Evolutionary conservation across 2,888 invertebrate species (phyloP).

Genomic region (Eristalinus aeneus): DNA sequence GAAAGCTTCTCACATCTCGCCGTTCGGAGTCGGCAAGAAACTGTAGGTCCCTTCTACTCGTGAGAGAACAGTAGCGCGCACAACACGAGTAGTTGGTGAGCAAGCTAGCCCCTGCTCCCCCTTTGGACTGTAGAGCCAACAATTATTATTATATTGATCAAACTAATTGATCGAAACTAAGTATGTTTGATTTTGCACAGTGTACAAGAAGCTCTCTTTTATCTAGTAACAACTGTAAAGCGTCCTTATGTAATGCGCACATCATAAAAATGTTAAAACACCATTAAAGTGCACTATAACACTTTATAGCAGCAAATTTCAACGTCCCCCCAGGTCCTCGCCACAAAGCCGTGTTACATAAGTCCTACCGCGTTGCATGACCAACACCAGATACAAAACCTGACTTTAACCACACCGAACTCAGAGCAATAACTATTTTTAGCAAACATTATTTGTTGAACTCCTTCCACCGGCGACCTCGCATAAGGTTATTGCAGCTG

Average conservation of each 20-base stretch:
- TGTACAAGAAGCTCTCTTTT: not conserved
- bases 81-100: too few relatives aligned
- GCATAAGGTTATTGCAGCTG: conserved; percentile 24
- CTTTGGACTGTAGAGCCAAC: too few relatives aligned
- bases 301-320: not conserved
- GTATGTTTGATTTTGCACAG: not conserved
- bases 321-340: conserved; percentile 33
- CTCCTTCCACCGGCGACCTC: conserved; percentile 36
- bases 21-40: too few relatives aligned
- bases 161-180: not conserved
- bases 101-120: too few relatives aligned
- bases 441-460: not conserved
- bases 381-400: conserved; percentile 36
- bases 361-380: conserved; percentile 49
- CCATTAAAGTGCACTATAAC: not conserved
- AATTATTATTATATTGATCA: too few relatives aligned
- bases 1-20: too few relatives aligned
- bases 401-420: conserved; percentile 27
- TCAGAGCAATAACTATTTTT: conserved; percentile 16
- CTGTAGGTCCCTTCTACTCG: too few relatives aligned
- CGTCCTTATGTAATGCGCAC: conserved; percentile 44
- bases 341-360: conserved; percentile 35
- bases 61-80: too few relatives aligned
- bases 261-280: conserved; percentile 7
- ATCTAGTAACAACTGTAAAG: not conserved